phyloP scores from a whole-genome alignment of 2,113 vertebrate species.

The Oryzias curvinotus region DNA sequence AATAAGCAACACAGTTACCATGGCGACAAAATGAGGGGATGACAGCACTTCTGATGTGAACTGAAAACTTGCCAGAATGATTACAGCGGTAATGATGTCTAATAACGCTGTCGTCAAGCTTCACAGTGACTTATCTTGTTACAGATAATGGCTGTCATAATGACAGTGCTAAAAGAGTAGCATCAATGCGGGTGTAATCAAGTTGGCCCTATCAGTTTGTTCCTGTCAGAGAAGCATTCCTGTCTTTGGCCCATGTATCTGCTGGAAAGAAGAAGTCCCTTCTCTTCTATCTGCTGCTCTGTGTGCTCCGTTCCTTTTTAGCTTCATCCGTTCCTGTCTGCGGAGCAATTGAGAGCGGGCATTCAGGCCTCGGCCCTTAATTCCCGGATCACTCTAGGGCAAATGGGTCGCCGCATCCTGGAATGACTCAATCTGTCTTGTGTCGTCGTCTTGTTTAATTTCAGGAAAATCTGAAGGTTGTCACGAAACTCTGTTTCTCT shows the following conservation, averaged over 20 bases:
- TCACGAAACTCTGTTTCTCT: background rate
- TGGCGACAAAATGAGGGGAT: background rate
- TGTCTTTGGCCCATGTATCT: background rate
- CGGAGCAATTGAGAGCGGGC: slow-evolving; percentile 51
- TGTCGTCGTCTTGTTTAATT: slow-evolving; percentile 15
- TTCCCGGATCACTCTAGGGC: slow-evolving; percentile 39
- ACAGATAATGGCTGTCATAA: slow-evolving; percentile 3
- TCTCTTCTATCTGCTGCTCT: slow-evolving; percentile 1
- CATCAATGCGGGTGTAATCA: slow-evolving; percentile 1
- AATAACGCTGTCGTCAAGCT: background rate
- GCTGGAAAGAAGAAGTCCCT: slow-evolving; percentile 28
- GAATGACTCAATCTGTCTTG: slow-evolving; percentile 19
- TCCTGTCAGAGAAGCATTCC: slow-evolving; percentile 9
- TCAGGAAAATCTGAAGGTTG: slow-evolving; percentile 7
- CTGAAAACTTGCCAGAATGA: background rate
- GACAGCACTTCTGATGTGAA: background rate
- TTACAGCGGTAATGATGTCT: slow-evolving; percentile 1
- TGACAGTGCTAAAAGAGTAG: slow-evolving; percentile 16
- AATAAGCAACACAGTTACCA: too few relatives aligned
- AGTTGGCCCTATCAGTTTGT: background rate
- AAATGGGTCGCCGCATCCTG: slow-evolving; percentile 35
- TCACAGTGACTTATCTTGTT: slow-evolving; percentile 6
- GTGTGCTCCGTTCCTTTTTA: slow-evolving; percentile 47
- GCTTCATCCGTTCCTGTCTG: slow-evolving; percentile 49
- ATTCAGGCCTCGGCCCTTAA: slow-evolving; percentile 45